Percentiles rank a stretch among this genome's conserved stretches.
phyloP scores from a whole-genome alignment of 2,888 invertebrate species.

The Agrotis ipsilon region DNA sequence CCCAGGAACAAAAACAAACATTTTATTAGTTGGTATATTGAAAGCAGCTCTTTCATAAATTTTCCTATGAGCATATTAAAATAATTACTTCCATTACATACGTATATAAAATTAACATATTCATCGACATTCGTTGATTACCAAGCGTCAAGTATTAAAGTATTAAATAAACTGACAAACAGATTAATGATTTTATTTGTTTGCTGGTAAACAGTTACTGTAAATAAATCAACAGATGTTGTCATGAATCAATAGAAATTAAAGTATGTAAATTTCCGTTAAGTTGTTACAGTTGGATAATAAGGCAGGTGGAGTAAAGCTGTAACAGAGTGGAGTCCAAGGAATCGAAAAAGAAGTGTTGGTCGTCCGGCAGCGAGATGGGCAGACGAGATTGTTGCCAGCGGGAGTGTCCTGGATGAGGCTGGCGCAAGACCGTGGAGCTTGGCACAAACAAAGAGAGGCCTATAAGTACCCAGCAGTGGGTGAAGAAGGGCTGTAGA shows the following conservation, averaged over 20 bases:
- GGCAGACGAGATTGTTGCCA: no score
- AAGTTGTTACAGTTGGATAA: neutral
- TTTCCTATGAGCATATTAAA: neutral
- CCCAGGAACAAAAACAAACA: neutral
- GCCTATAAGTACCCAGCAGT: no score
- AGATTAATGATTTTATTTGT: constrained; percentile 11
- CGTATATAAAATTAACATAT: constrained; percentile 13
- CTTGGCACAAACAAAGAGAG: no score
- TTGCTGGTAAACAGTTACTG: constrained; percentile 7
- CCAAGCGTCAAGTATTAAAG: constrained; percentile 1
- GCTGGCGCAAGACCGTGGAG: no score
- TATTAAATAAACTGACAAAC: constrained; percentile 8
- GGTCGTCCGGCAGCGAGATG: no score
- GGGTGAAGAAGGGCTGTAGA: no score
- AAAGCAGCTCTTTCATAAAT: neutral
- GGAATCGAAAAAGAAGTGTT: no score
- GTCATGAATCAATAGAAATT: neutral
- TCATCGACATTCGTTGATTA: neutral
- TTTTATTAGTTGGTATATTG: neutral
- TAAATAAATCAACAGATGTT: neutral
- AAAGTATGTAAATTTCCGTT: neutral
- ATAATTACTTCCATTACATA: constrained; percentile 5
- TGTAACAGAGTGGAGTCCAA: no score
- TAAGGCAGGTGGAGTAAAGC: no score
- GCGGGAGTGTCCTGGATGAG: no score